These are phyloP conservation scores for Cairina moschata DNA, from an alignment of 2,113 vertebrate species.

Conservation along the genomic window DNA sequence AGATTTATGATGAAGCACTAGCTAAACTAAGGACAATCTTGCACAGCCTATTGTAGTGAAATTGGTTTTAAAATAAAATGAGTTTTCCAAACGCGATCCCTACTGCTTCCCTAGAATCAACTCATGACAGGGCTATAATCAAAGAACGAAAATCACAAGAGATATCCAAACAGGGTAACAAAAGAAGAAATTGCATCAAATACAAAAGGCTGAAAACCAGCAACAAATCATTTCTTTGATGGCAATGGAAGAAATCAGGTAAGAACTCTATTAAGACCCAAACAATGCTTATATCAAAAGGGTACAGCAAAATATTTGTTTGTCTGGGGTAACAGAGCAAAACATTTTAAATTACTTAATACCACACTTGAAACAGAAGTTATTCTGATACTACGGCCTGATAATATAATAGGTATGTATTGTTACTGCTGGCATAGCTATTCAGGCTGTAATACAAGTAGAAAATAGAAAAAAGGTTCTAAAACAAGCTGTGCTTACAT, in stretches of 20 bases:
- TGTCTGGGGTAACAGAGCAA: neutral
- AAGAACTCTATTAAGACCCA: neutral
- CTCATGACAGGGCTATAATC: neutral
- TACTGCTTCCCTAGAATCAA: neutral
- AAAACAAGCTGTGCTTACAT: conserved; percentile 25
- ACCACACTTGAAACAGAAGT: neutral
- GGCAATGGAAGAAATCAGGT: neutral
- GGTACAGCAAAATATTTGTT: neutral
- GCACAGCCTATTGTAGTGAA: neutral
- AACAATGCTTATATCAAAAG: accelerated
- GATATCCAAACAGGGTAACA: neutral
- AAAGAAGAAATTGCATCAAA: neutral
- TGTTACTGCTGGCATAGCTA: neutral
- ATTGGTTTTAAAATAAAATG: neutral
- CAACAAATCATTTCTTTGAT: neutral
- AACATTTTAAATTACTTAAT: neutral
- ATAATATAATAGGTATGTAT: neutral
- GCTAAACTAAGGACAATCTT: neutral
- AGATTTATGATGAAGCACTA: neutral
- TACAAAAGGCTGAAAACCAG: neutral
- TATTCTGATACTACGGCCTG: neutral
- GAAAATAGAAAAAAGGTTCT: conserved; percentile 41
- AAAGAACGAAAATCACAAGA: neutral
- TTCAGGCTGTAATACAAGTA: neutral
- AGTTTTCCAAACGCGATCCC: neutral